phyloP scores from a whole-genome alignment of 2,888 invertebrate genomes.

The Choreutis nemorana region DNA sequence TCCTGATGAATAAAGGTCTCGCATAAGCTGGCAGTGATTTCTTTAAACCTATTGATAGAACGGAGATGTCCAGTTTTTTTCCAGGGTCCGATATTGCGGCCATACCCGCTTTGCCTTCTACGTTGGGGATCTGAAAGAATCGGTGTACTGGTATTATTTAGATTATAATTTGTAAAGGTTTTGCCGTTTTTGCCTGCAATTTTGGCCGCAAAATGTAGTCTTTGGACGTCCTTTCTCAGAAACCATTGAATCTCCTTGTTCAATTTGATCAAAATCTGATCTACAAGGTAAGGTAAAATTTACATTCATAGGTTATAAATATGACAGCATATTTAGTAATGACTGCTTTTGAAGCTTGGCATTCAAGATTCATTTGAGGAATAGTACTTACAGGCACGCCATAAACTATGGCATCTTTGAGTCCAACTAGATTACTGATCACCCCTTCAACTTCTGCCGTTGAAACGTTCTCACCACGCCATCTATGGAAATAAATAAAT shows the following conservation, averaged over 20 bases:
- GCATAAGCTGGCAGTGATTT: constrained; percentile 83
- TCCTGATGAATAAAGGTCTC: constrained; percentile 85
- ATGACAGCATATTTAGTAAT: too few species aligned
- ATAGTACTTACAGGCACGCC: constrained; percentile 81
- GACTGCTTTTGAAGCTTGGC: neutral
- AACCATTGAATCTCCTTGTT: too few species aligned
- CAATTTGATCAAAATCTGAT: too few species aligned
- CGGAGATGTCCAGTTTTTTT: constrained; percentile 67
- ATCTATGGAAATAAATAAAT: constrained; percentile 52
- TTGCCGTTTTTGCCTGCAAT: neutral
- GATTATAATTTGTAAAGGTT: neutral
- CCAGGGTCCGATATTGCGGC: constrained; percentile 85
- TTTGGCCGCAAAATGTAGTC: too few species aligned
- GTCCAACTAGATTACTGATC: constrained; percentile 78
- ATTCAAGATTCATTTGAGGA: too few species aligned
- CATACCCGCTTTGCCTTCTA: constrained; percentile 94
- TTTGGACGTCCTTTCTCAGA: too few species aligned
- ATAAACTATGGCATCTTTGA: constrained; percentile 87
- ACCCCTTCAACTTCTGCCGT: constrained; percentile 95
- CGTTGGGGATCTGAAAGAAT: constrained; percentile 74
- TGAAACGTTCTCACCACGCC: constrained; percentile 97
- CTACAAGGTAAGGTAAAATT: too few species aligned
- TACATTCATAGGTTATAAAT: too few species aligned
- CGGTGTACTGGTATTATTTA: neutral
- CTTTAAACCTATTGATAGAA: constrained; percentile 36